These are phyloP conservation scores for Caenorhabditis afra DNA, from an alignment of 2,888 invertebrate genomes.

Conservation along the genomic window DNA sequence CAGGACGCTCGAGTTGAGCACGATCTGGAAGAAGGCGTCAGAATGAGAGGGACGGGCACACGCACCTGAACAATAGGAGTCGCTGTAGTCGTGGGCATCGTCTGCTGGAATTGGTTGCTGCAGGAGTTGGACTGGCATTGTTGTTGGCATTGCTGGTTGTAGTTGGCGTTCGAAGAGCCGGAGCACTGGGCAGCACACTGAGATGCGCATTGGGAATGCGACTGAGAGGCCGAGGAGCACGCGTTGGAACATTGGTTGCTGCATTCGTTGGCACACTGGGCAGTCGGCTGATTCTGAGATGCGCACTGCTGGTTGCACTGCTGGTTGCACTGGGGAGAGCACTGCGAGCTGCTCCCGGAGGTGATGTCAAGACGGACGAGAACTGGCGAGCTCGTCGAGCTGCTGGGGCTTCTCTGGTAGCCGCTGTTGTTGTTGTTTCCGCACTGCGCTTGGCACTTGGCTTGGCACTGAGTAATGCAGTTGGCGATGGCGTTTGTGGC, in stretches of 20 bases:
- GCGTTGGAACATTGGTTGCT: slow-evolving; percentile 43
- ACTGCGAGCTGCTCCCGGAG: slow-evolving; percentile 28
- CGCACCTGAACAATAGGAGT: slow-evolving; percentile 45
- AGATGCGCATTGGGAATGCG: slow-evolving; percentile 37
- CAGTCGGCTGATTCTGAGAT: slow-evolving; percentile 33
- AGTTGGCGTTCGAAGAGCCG: slow-evolving; percentile 2
- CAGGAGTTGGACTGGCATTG: slow-evolving; percentile 43
- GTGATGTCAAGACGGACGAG: slow-evolving; percentile 45
- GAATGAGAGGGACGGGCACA: not conserved
- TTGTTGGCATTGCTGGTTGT: slow-evolving; percentile 53
- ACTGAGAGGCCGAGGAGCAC: slow-evolving; percentile 9
- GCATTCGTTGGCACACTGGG: slow-evolving; percentile 49
- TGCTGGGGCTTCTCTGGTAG: slow-evolving; percentile 19
- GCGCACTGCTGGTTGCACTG: slow-evolving; percentile 52
- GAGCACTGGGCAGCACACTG: slow-evolving; percentile 53
- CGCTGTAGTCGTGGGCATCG: slow-evolving; percentile 14
- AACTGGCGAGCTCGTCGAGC: slow-evolving; percentile 31
- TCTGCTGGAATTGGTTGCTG: slow-evolving; percentile 21
- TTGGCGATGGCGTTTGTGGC: slow-evolving; percentile 42
- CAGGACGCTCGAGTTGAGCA: slow-evolving; percentile 48
- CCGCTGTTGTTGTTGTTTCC: slow-evolving; percentile 18
- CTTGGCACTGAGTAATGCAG: slow-evolving; percentile 52
- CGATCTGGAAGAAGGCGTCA: slow-evolving; percentile 27
- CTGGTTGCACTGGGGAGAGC: slow-evolving; percentile 48
- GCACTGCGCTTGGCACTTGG: slow-evolving; percentile 48